A percentile compares a stretch with the other conserved stretches of the same genome.
phyloP scores from a whole-genome alignment of 2,888 invertebrate genomes.

The Dasysyrphus tricinctus region DNA sequence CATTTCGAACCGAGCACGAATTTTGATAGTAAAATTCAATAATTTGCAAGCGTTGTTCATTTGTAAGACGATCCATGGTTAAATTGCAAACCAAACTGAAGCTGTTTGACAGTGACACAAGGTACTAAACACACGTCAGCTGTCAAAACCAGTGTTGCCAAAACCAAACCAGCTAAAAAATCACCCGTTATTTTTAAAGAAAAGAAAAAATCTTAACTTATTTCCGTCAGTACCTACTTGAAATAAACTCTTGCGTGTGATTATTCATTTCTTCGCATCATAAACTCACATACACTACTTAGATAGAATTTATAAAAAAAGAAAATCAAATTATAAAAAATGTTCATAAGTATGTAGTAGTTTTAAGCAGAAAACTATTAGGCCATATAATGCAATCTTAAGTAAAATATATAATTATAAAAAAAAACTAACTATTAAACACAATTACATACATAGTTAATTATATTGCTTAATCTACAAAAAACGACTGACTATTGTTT shows the following conservation, averaged over 20 bases:
- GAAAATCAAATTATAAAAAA: constrained; percentile 34
- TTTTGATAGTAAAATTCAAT: too few relatives aligned
- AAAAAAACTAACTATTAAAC: constrained; percentile 45
- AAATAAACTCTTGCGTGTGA: constrained; percentile 70
- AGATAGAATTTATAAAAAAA: constrained; percentile 59
- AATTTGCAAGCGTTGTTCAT: too few relatives aligned
- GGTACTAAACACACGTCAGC: too few relatives aligned
- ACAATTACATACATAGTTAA: constrained; percentile 58
- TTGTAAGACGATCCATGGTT: too few relatives aligned
- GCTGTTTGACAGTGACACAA: too few relatives aligned
- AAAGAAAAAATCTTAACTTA: too few relatives aligned
- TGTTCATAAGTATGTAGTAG: constrained; percentile 33
- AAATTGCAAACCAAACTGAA: too few relatives aligned
- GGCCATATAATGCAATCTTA: constrained; percentile 75
- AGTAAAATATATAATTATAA: constrained; percentile 45
- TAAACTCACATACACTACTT: constrained; percentile 57
- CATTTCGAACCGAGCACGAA: too few relatives aligned
- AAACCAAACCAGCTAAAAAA: too few relatives aligned
- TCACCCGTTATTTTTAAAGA: too few relatives aligned
- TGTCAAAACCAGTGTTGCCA: too few relatives aligned
- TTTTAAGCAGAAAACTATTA: constrained; percentile 63
- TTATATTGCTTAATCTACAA: constrained; percentile 74
- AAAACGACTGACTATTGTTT: constrained; percentile 75
- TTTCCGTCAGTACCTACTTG: constrained; percentile 36
- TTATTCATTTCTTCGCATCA: constrained; percentile 60